Evolutionary conservation across 2,113 vertebrate genomes (phyloP).

Genomic region (Nerophis ophidion): DNA sequence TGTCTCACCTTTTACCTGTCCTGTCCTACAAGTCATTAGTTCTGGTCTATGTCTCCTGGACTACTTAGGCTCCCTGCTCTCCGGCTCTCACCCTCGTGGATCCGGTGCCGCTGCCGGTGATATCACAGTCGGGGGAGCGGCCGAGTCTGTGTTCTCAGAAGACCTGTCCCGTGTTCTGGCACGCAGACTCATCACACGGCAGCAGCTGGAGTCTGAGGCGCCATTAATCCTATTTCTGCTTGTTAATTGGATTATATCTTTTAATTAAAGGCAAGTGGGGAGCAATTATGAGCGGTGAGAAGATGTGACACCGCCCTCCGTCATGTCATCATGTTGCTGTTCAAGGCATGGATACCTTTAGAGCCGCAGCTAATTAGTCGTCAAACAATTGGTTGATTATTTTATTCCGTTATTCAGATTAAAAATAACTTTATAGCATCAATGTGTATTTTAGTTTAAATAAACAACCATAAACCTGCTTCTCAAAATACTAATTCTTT

Average conservation of each 20-base stretch:
- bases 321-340: slow-evolving; percentile 36
- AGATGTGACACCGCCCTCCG: slow-evolving; percentile 56
- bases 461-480: too few species aligned
- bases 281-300: slow-evolving; percentile 66
- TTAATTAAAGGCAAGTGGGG: slow-evolving; percentile 71
- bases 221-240: slow-evolving; percentile 72
- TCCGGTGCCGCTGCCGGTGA: slow-evolving; percentile 40
- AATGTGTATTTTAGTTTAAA: too few species aligned
- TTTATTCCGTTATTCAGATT: too few species aligned
- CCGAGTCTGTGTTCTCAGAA: slow-evolving; percentile 19
- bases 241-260: slow-evolving; percentile 73
- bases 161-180: slow-evolving; percentile 4
- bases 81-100: slow-evolving; percentile 37
- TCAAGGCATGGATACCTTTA: slow-evolving; percentile 23
- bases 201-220: slow-evolving; percentile 62
- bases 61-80: not conserved
- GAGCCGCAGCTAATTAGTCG: too few species aligned
- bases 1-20: not conserved
- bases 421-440: too few species aligned
- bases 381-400: too few species aligned
- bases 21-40: not conserved
- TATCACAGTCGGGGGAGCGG: slow-evolving; percentile 51
- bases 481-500: too few species aligned
- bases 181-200: slow-evolving; percentile 47
- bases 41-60: slow-evolving; percentile 14